Conservation (phyloP, 2,888 invertebrate genomes). For the Hirtodrosophila duncani region DNA sequence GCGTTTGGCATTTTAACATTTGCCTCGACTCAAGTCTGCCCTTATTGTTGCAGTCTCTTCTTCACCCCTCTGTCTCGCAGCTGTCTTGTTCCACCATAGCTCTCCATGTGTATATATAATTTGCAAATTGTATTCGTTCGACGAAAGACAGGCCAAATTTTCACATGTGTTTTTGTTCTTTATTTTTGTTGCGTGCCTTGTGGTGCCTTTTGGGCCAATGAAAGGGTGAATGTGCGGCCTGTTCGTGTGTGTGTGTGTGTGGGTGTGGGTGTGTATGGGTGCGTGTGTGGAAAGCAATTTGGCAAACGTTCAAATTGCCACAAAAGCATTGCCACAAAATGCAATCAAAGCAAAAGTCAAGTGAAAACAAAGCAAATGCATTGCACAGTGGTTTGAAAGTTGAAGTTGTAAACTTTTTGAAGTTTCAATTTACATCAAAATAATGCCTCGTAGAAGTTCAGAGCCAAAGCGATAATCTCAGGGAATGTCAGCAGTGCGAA, state of each 20-base stretch:
- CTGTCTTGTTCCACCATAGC: too few species aligned
- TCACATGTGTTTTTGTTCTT: too few species aligned
- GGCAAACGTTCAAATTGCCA: constrained; percentile 66
- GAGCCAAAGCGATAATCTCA: too few species aligned
- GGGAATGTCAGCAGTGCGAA: too few species aligned
- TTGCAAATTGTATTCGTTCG: background rate
- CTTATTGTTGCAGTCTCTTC: too few species aligned
- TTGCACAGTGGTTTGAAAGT: too few species aligned
- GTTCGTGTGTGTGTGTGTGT: constrained; percentile 33
- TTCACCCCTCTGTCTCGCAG: too few species aligned
- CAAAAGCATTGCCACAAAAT: constrained; percentile 60
- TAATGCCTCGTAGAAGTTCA: too few species aligned
- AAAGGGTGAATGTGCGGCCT: constrained; percentile 11
- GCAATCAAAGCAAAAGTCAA: constrained; percentile 50
- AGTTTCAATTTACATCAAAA: too few species aligned
- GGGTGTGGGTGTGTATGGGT: constrained; percentile 27
- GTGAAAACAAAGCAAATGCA: constrained; percentile 1
- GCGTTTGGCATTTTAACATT: constrained; percentile 26
- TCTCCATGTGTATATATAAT: background rate
- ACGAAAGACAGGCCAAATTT: too few species aligned
- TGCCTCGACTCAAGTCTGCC: constrained; percentile 7
- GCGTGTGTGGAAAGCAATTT: constrained; percentile 58
- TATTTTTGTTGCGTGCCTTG: too few species aligned
- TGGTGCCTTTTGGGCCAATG: background rate
- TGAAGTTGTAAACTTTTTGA: too few species aligned